Evolutionary conservation across 2,888 invertebrate genomes (phyloP), one percentile per base, ranked within the genome.

Genomic region (Blera fallax): DNA sequence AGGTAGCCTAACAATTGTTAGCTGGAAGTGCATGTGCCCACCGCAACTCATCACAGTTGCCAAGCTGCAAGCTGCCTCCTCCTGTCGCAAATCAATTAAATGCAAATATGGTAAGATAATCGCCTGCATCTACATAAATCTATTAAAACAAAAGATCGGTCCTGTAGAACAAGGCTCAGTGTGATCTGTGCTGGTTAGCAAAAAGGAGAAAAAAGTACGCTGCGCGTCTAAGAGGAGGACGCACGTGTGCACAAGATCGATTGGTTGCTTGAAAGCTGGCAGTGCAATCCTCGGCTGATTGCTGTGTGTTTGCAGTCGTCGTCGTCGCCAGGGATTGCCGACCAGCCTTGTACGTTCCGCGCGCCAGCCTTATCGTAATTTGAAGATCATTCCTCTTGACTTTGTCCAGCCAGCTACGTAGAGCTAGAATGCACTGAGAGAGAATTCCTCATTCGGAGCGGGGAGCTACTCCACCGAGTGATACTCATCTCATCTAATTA

Each of bases 21-120:
- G n/a, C n/a, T 24, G 5, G 74, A 14, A 65, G 29, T 40, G 7
- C 56, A 56, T 32, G 56, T 60, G 56, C n/a, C 27, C 54, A 54
- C 62, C 54, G 67, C n/a, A n/a, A n/a, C 87, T 77, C 87, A 78
- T 79, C 85, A 64, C 54, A 72, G 34, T 21, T 24, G 18, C 16
- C 24, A 4, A 3, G 4, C 4, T 3, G 2, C 24, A 24, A 21
- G 40, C 74, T 48, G 80, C 76, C 77, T 64, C 62, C 69, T 78
- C 87, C 82, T 78, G 77, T 87, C 78, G 81, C 87, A 87, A 87
- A 88, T 89, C 89, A 89, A 89, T 89, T 89, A 89, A 89, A 88
- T 89, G 88, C 89, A 88, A 88, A 89, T 89, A 88, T 88, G 89
- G 88, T 87, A 87, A 87, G 87, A 87, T 88, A 88, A 88, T 88